Percentiles rank a stretch among this genome's conserved stretches.
Evolutionary conservation across 1,140 invertebrate genomes (phyloP).

Genomic region (Lasioglossum albipes): DNA sequence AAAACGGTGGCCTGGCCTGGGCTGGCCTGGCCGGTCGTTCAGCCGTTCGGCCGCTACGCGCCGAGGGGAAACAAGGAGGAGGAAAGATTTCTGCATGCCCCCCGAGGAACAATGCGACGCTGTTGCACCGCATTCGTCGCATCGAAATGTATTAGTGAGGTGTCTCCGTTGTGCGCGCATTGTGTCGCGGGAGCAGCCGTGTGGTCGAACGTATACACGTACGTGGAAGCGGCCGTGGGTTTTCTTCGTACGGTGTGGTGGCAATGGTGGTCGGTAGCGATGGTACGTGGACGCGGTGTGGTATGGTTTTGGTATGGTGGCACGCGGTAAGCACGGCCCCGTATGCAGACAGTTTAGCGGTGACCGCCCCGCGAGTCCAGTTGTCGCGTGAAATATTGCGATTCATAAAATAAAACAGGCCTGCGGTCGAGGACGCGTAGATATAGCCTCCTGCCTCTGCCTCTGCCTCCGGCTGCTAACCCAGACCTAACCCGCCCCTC

Average conservation of each 20-base stretch:
- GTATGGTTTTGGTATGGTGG: slow-evolving; percentile 68
- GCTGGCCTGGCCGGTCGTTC: not conserved
- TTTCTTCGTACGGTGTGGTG: slow-evolving; percentile 40
- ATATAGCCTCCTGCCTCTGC: slow-evolving; percentile 70
- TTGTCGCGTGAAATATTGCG: slow-evolving; percentile 80
- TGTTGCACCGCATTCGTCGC: slow-evolving; percentile 62
- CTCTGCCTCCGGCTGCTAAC: slow-evolving; percentile 5
- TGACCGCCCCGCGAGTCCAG: slow-evolving; percentile 76
- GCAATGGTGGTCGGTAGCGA: slow-evolving; percentile 51
- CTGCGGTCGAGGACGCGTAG: slow-evolving; percentile 77
- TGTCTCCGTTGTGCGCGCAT: slow-evolving; percentile 39
- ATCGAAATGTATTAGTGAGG: slow-evolving; percentile 56
- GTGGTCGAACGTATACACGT: not conserved
- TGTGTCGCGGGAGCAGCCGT: slow-evolving; percentile 20
- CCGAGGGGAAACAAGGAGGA: slow-evolving; percentile 38
- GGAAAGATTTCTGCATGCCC: slow-evolving; percentile 54
- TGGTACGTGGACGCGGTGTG: slow-evolving; percentile 63
- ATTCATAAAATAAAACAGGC: slow-evolving; percentile 81
- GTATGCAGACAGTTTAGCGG: slow-evolving; percentile 78
- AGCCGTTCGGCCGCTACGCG: slow-evolving; percentile 1
- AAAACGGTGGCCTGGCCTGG: slow-evolving; percentile 7
- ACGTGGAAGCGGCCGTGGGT: slow-evolving; percentile 8
- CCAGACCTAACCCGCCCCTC: slow-evolving; percentile 1
- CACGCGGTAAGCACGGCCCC: slow-evolving; percentile 73
- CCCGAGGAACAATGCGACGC: slow-evolving; percentile 64